phyloP scores from a whole-genome alignment of 2,888 invertebrate species.

The Fissipunctia ypsillon region DNA sequence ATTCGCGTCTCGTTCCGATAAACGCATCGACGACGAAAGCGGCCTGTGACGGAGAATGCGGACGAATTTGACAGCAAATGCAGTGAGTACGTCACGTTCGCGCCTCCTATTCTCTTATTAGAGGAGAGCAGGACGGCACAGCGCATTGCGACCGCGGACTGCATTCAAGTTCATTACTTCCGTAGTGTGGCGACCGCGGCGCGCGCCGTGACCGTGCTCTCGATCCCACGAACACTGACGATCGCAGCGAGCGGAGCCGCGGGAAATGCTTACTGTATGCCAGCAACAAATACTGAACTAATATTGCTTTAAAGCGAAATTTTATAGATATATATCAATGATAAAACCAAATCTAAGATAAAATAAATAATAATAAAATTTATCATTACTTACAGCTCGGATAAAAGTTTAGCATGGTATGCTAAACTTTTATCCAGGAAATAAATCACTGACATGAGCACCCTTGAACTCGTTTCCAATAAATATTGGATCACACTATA shows the following conservation, averaged over 20 bases:
- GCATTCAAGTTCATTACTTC: conserved; percentile 91
- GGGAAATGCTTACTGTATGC: conserved; percentile 29
- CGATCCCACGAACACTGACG: conserved; percentile 74
- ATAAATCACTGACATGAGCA: not conserved
- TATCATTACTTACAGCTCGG: not conserved
- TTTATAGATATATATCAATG: not conserved
- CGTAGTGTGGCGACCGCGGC: conserved; percentile 85
- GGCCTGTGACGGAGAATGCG: conserved; percentile 90
- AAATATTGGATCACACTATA: not conserved
- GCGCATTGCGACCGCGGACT: conserved; percentile 83
- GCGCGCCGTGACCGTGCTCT: conserved; percentile 86
- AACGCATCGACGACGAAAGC: conserved; percentile 90
- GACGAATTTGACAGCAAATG: conserved; percentile 89
- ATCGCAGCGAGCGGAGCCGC: conserved; percentile 49
- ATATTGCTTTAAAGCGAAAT: not conserved
- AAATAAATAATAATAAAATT: not conserved
- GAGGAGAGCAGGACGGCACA: conserved; percentile 84
- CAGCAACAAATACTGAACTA: not conserved
- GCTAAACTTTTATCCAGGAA: too few relatives aligned
- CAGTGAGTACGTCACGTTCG: conserved; percentile 88
- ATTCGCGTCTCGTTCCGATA: conserved; percentile 91
- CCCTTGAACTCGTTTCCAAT: not conserved
- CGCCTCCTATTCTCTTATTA: conserved; percentile 81
- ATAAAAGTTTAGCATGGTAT: not conserved
- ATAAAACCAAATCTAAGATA: not conserved